A percentile compares a stretch with the other conserved stretches of the same genome.
phyloP scores from a whole-genome alignment of 2,113 vertebrate genomes.

The Hemiscyllium ocellatum region DNA sequence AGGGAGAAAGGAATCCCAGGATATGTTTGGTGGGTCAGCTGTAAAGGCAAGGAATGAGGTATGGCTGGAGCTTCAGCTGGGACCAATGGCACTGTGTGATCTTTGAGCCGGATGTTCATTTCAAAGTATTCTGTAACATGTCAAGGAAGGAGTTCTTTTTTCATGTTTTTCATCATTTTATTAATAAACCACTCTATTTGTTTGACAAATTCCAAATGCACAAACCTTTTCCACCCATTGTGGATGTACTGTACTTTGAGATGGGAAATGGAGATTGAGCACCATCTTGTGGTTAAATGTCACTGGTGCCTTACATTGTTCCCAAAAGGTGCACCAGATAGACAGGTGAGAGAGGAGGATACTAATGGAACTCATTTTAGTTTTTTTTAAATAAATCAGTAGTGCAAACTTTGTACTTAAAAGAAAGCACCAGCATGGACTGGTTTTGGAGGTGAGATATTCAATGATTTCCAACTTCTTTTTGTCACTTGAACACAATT shows the following conservation, averaged over 20 bases:
- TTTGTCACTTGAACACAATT: neutral
- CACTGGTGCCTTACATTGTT: neutral
- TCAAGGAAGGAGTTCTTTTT: neutral
- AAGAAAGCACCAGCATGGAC: neutral
- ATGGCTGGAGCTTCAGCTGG: neutral
- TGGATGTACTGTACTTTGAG: neutral
- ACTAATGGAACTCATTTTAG: neutral
- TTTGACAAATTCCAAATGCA: neutral
- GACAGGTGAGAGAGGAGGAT: neutral
- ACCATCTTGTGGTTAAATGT: neutral
- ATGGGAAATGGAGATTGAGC: neutral
- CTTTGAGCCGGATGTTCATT: neutral
- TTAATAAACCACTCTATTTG: neutral
- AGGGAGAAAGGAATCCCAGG: neutral
- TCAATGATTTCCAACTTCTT: neutral
- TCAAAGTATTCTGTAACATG: neutral
- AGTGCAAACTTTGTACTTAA: neutral
- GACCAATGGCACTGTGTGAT: neutral
- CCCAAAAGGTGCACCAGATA: neutral
- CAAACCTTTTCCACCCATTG: neutral
- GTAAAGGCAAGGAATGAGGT: neutral
- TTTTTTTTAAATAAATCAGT: neutral
- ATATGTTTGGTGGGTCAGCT: neutral
- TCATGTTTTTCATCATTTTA: neutral
- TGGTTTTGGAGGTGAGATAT: neutral